Base-by-base conservation (phyloP, 2,888 invertebrate species). In the Microchrysa polita region DNA sequence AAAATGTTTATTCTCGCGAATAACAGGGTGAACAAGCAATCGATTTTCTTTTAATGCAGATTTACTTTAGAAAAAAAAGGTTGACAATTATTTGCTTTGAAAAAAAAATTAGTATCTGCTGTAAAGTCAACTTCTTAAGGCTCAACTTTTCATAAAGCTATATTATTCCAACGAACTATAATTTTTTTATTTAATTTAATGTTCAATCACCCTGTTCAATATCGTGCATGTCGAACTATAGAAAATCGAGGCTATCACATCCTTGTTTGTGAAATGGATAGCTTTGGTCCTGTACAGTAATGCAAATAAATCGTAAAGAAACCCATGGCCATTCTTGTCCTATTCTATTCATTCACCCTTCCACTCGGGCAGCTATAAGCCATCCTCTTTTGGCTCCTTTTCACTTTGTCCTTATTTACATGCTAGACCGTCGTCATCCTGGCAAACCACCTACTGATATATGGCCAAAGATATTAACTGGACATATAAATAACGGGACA, bases 401-500 rank as follows among this genome's bases (percentile, higher is more conserved):
- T 42, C 63, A 63, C 44, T 20, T 65, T 44, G 27, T 73, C 74
- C 73, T 74, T 74, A 76, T 76, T 76, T 76, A 73, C 76, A 75
- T 74, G 76, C 55, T 20, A 74, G 74, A 76, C 76, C 76, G 74
- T 76, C 74, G 74, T 76, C 76, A 76, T 76, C 71, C 74, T 74
- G 74, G 69, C 23, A 74, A 74, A 74, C 76, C 76, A 76, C 74
- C 76, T 76, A 76, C 76, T 76, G 74, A 76, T 76, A 76, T 76
- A 74, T 76, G 74, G 73, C 73, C 74, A 74, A 60, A 74, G 74
- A 76, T 76, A 76, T 76, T 76, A 74, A 74, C 76, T 76, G 76
- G 76, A 76, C 76, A 76, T 76, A 74, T 76, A 76, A 76, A 76
- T 76, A 74, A 76, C 74, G 73, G 67, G 67, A 74, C 74, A 76